phyloP scores from a whole-genome alignment of 2,888 invertebrate genomes.

The Strigamia crassipes region DNA sequence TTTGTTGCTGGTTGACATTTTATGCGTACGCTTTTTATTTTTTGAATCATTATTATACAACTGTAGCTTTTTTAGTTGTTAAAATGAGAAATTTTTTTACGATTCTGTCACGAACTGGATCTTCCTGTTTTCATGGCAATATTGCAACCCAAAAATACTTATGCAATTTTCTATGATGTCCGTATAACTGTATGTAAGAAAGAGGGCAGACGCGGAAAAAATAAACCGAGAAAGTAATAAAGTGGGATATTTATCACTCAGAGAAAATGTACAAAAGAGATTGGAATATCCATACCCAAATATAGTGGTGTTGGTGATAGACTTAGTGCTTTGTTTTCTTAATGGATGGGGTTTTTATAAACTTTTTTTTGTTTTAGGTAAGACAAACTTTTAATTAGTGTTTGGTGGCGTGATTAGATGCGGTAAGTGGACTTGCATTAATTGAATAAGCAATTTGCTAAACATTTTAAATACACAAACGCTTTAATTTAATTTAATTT shows the following conservation, averaged over 20 bases:
- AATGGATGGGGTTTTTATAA: not conserved
- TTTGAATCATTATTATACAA: not conserved
- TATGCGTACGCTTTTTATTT: not conserved
- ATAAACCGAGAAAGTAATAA: not conserved
- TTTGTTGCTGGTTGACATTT: not conserved
- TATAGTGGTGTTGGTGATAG: not conserved
- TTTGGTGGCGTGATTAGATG: not conserved
- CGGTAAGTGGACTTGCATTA: not conserved
- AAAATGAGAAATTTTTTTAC: slow-evolving; percentile 19
- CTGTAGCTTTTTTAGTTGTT: not conserved
- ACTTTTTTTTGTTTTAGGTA: not conserved
- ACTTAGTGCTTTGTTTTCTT: not conserved
- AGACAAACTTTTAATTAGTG: not conserved
- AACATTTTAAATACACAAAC: no score
- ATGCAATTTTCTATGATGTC: slow-evolving; percentile 12
- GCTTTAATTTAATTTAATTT: no score
- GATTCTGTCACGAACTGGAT: slow-evolving; percentile 8
- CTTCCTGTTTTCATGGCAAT: slow-evolving; percentile 32
- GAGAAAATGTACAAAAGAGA: not conserved
- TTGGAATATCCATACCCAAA: not conserved
- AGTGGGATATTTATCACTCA: slow-evolving; percentile 24
- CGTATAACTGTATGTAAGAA: not conserved
- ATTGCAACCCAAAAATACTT: slow-evolving; percentile 37
- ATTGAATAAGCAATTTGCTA: no score
- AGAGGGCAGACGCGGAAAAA: not conserved